Conservation (phyloP, 2,888 invertebrate species). For the Melinopterus prodromus region DNA sequence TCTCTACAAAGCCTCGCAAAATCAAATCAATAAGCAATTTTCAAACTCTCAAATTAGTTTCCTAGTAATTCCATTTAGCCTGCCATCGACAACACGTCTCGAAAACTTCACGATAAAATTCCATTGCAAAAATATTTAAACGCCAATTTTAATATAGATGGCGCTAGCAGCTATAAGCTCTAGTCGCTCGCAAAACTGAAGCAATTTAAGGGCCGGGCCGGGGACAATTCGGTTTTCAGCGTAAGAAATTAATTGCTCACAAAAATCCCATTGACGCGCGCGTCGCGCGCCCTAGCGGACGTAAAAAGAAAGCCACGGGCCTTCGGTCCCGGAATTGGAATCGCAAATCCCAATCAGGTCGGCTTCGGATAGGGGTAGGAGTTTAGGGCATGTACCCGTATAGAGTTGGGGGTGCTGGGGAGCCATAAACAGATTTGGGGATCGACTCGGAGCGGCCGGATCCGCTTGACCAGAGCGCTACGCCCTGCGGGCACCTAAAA, state of each 20-base stretch:
- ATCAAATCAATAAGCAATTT: conserved; percentile 5
- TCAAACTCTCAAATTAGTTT: not conserved
- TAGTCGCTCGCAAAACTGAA: not conserved
- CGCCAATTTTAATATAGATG: not conserved
- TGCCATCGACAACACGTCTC: not conserved
- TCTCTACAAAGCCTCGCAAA: not conserved
- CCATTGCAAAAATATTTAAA: not conserved
- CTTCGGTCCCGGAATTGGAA: not conserved
- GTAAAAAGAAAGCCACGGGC: not conserved
- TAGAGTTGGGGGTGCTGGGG: not conserved
- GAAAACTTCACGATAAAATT: not conserved
- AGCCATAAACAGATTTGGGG: conserved; percentile 10
- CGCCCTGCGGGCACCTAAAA: conserved; percentile 55
- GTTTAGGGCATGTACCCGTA: not conserved
- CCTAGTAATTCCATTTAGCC: not conserved
- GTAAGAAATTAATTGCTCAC: not conserved
- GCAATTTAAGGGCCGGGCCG: not conserved
- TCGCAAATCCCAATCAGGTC: not conserved
- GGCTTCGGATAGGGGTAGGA: not conserved
- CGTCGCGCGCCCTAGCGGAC: not conserved
- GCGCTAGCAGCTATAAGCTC: not conserved
- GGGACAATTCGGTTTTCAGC: not conserved
- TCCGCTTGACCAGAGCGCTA: conserved; percentile 55
- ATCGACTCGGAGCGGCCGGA: conserved; percentile 25
- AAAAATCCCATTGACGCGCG: not conserved